A percentile compares a stretch with the other conserved stretches of the same genome.
phyloP scores from a whole-genome alignment of 30 jellyfish, hydroid and myxozoan genomes.

The Aurelia sp. region DNA sequence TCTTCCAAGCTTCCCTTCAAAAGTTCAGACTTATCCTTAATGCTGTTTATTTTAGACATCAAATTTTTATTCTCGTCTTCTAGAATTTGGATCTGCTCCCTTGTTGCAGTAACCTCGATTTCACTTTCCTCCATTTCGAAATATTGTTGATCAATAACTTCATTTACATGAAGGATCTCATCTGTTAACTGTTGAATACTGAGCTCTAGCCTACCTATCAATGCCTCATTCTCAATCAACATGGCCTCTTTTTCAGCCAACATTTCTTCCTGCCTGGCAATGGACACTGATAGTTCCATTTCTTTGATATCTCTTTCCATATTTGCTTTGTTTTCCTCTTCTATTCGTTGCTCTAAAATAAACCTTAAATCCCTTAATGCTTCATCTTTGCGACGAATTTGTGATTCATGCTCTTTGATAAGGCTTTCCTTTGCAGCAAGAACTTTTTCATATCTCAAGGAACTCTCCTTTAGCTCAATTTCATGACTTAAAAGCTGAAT shows the following conservation, averaged over 20 bases:
- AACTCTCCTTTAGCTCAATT: slow-evolving; percentile 21
- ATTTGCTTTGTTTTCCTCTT: slow-evolving; percentile 36
- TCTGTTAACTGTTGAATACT: slow-evolving; percentile 38
- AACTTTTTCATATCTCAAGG: slow-evolving; percentile 25
- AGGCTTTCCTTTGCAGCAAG: slow-evolving; percentile 18
- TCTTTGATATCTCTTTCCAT: slow-evolving; percentile 43
- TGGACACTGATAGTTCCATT: slow-evolving; percentile 20
- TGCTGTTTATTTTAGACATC: not conserved
- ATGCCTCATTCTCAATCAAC: slow-evolving; percentile 29
- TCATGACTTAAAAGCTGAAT: slow-evolving; percentile 32
- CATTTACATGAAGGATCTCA: slow-evolving; percentile 41
- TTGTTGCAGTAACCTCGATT: not conserved
- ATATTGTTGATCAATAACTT: slow-evolving; percentile 34
- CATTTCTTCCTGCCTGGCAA: slow-evolving; percentile 40
- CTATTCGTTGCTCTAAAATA: slow-evolving; percentile 34
- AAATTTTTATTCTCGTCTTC: slow-evolving; percentile 9
- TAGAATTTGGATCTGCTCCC: not conserved
- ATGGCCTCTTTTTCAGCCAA: slow-evolving; percentile 4
- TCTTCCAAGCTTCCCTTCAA: slow-evolving; percentile 21
- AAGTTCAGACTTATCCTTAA: slow-evolving; percentile 13
- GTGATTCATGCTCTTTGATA: slow-evolving; percentile 26
- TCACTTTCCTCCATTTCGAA: slow-evolving; percentile 22
- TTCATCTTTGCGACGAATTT: slow-evolving; percentile 8
- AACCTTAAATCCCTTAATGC: slow-evolving; percentile 24
- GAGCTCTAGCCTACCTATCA: slow-evolving; percentile 12